These are phyloP conservation scores for Drosophila watanabei DNA, from an alignment of 1,140 invertebrate species.

Conservation along the genomic window DNA sequence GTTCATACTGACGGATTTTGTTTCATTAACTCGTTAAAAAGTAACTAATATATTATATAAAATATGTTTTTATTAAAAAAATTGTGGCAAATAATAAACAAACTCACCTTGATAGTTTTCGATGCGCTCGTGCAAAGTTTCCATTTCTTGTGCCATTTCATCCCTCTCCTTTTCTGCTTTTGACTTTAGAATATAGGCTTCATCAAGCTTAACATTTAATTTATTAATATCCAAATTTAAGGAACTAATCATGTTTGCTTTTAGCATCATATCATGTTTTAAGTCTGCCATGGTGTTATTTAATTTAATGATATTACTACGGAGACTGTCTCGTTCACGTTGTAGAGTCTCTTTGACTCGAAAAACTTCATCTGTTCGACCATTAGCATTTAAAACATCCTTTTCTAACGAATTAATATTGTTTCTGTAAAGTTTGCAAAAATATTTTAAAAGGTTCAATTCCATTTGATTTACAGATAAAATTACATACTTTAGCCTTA, in stretches of 20 bases:
- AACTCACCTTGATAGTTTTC: constrained; percentile 65
- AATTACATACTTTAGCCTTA: constrained; percentile 42
- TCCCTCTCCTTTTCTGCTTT: constrained; percentile 70
- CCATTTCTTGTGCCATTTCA: constrained; percentile 74
- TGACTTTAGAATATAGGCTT: constrained; percentile 57
- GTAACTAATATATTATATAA: too few species aligned
- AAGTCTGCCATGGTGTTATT: constrained; percentile 67
- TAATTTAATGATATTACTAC: constrained; percentile 67
- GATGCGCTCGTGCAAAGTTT: constrained; percentile 63
- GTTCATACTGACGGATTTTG: too few species aligned
- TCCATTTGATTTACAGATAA: too few species aligned
- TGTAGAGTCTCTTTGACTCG: constrained; percentile 62
- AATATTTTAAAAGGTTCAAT: not conserved
- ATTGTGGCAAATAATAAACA: not conserved
- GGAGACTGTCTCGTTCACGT: constrained; percentile 60
- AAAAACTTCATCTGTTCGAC: constrained; percentile 60
- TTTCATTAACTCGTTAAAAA: too few species aligned
- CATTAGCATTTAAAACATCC: constrained; percentile 60
- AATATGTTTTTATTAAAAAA: too few species aligned
- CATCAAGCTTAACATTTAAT: constrained; percentile 66
- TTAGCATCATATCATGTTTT: constrained; percentile 64
- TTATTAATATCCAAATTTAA: constrained; percentile 71
- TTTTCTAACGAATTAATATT: constrained; percentile 67
- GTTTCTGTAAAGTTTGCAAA: constrained; percentile 26
- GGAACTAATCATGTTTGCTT: constrained; percentile 58